These are phyloP conservation scores for Halesus radiatus DNA, from an alignment of 1,140 invertebrate species.

Conservation along the genomic window DNA sequence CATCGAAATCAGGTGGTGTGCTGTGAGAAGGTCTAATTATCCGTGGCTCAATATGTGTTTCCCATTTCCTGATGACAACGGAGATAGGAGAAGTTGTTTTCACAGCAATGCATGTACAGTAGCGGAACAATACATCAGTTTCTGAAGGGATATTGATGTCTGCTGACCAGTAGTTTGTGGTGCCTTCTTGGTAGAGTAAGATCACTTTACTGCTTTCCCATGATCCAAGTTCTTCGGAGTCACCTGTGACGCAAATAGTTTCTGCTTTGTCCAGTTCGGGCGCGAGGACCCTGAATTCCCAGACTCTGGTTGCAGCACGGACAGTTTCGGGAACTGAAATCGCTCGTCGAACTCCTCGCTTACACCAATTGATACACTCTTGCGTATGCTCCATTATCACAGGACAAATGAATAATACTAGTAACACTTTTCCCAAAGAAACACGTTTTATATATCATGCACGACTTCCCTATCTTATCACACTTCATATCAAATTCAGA, in stretches of 20 bases:
- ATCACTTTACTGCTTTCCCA: conserved; percentile 69
- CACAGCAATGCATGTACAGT: conserved; percentile 78
- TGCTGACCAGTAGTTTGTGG: conserved; percentile 69
- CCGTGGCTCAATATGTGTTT: conserved; percentile 83
- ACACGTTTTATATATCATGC: no score
- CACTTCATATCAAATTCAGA: no score
- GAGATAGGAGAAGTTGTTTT: conserved; percentile 69
- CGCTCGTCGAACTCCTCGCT: not conserved
- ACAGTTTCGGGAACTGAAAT: not conserved
- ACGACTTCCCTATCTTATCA: no score
- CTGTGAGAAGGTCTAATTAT: conserved; percentile 61
- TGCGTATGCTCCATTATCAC: not conserved
- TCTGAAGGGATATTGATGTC: conserved; percentile 75
- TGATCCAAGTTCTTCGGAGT: conserved; percentile 65
- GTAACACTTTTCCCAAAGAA: no score
- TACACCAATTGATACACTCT: not conserved
- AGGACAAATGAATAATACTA: not conserved
- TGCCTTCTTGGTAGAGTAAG: conserved; percentile 63
- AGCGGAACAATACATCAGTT: conserved; percentile 81
- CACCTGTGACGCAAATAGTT: conserved; percentile 68
- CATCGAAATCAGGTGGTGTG: conserved; percentile 62
- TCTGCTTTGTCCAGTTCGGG: conserved; percentile 62
- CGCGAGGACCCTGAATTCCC: conserved; percentile 64
- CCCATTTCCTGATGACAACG: conserved; percentile 84
- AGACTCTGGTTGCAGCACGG: conserved; percentile 46